phyloP scores from a whole-genome alignment of 1,140 invertebrate genomes.

The Spodoptera litura region DNA sequence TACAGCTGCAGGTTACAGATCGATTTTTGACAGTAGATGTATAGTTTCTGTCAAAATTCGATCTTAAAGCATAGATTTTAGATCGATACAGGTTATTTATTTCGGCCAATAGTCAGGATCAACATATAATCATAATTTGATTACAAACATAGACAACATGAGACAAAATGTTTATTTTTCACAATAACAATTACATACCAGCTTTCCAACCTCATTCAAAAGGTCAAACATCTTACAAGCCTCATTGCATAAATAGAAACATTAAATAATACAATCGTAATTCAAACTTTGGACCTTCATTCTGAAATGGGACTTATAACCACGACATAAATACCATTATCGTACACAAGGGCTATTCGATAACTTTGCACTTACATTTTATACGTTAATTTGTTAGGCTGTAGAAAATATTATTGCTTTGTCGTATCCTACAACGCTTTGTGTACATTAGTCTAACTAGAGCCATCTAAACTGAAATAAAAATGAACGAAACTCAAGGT shows the following conservation, averaged over 20 bases:
- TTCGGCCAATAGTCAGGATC: too few species aligned
- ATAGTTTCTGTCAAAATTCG: too few species aligned
- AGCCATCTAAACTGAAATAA: conserved; percentile 13
- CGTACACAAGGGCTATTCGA: conserved; percentile 36
- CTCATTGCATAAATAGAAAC: conserved; percentile 34
- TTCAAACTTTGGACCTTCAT: conserved; percentile 32
- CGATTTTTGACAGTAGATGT: too few species aligned
- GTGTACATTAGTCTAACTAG: conserved; percentile 27
- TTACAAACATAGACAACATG: background rate
- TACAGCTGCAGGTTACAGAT: too few species aligned
- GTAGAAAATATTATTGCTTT: conserved; percentile 46
- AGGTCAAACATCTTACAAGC: conserved; percentile 33
- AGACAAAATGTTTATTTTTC: background rate
- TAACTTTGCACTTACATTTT: conserved; percentile 29
- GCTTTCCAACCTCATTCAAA: conserved; percentile 18
- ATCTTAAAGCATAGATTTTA: too few species aligned
- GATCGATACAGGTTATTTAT: too few species aligned
- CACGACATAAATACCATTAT: conserved; percentile 23
- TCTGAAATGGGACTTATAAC: conserved; percentile 3
- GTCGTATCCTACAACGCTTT: conserved; percentile 37
- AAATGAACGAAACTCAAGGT: conserved; percentile 8
- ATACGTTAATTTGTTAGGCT: conserved; percentile 17
- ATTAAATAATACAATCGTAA: conserved; percentile 40
- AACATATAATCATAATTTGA: too few species aligned
- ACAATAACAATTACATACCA: background rate